Percentiles rank a stretch among this genome's conserved stretches.
phyloP scores from a whole-genome alignment of 2,888 invertebrate genomes.

The Icerya purchasi region DNA sequence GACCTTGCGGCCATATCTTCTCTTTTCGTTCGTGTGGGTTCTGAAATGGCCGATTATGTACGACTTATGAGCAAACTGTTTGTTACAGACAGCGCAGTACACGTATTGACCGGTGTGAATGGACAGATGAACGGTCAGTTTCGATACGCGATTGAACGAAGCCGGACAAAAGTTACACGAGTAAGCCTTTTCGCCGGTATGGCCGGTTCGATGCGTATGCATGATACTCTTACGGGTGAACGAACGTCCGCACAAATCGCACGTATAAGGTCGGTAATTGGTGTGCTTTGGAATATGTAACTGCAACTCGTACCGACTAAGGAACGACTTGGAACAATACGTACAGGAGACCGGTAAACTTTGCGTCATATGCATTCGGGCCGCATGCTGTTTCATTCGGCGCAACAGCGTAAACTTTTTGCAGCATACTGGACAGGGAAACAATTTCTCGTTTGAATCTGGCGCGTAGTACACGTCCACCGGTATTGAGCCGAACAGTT shows the following conservation, averaged over 20 bases:
- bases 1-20: not conserved
- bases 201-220: not conserved
- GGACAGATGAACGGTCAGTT: not conserved
- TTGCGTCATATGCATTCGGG: not conserved
- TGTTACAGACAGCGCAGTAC: not conserved
- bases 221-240: not conserved
- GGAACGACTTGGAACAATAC: not conserved
- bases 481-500: not conserved
- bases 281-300: not conserved
- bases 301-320: not conserved
- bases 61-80: not conserved
- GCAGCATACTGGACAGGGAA: not conserved
- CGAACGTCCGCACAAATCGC: not conserved
- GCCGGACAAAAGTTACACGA: not conserved
- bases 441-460: not conserved
- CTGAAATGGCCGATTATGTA: not conserved
- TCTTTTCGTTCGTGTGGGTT: not conserved
- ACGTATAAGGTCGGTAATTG: not conserved
- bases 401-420: not conserved
- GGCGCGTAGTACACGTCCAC: not conserved
- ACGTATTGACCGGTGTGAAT: not conserved
- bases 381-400: not conserved
- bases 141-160: not conserved
- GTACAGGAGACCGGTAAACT: not conserved
- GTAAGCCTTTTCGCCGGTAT: not conserved